A percentile compares a stretch with the other conserved stretches of the same genome.
Conservation (phyloP, 2,888 invertebrate genomes). For the Calliopum simillimum region DNA sequence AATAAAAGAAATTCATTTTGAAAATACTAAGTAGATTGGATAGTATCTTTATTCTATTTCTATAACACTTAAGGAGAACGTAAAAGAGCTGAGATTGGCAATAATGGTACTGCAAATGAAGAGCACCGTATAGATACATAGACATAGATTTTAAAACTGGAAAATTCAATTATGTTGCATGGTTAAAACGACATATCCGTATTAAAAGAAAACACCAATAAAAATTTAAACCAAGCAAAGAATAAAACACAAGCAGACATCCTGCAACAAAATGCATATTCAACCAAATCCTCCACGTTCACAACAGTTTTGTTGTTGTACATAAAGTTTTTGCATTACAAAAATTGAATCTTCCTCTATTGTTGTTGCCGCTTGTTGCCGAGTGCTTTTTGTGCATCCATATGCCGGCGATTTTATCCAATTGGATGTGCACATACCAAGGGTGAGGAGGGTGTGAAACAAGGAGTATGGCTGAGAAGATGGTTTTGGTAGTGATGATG, state of each 20-base stretch:
- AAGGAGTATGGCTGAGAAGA: conserved; percentile 6
- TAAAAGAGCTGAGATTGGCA: not conserved
- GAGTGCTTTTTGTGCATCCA: conserved; percentile 30
- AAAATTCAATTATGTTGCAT: conserved; percentile 25
- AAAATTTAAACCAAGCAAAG: too few species aligned
- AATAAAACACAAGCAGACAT: too few species aligned
- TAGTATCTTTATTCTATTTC: not conserved
- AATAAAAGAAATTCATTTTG: not conserved
- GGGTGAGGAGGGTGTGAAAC: conserved; percentile 8
- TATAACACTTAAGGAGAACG: not conserved
- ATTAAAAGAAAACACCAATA: too few species aligned
- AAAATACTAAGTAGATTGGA: not conserved
- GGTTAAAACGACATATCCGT: too few species aligned
- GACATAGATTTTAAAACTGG: conserved; percentile 10
- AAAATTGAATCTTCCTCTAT: conserved; percentile 16
- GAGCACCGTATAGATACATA: conserved; percentile 1
- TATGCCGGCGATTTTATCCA: conserved; percentile 25
- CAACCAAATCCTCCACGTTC: not conserved
- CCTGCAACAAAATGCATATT: conserved; percentile 14
- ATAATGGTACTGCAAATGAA: not conserved
- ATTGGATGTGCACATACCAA: conserved; percentile 7
- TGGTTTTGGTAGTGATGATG: not conserved
- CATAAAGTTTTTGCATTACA: conserved; percentile 22
- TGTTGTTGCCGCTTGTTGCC: conserved; percentile 11
- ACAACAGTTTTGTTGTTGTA: not conserved